Conservation (phyloP, 2,888 invertebrate genomes). For the Eupithecia vulgata region DNA sequence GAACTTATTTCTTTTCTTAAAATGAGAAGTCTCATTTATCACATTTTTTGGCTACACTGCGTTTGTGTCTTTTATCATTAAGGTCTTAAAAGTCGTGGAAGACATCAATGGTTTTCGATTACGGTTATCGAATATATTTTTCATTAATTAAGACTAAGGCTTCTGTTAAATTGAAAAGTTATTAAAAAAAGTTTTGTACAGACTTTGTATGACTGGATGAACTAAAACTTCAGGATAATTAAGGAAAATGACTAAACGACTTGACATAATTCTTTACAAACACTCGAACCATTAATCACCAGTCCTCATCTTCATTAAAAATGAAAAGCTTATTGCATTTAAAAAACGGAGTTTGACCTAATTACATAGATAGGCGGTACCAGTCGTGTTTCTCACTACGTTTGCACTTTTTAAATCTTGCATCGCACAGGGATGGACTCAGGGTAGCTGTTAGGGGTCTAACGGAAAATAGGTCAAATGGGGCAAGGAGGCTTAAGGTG, state of each 20-base stretch:
- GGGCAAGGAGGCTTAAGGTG: neutral
- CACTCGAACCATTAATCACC: conserved; percentile 11
- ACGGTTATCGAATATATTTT: too few species aligned
- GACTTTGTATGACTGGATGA: neutral
- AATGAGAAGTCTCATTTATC: too few species aligned
- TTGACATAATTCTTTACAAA: neutral
- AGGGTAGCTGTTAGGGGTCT: neutral
- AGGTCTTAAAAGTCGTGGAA: too few species aligned
- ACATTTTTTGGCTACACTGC: too few species aligned
- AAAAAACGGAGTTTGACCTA: conserved; percentile 32
- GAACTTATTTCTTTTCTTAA: too few species aligned
- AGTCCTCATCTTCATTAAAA: conserved; percentile 22
- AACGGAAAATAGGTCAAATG: neutral
- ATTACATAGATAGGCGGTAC: conserved; percentile 40
- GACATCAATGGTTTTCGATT: too few species aligned
- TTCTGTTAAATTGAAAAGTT: too few species aligned
- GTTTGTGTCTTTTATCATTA: too few species aligned
- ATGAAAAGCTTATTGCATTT: conserved; percentile 5
- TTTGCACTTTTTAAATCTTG: conserved; percentile 43
- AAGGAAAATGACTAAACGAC: neutral
- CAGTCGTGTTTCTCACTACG: conserved; percentile 38
- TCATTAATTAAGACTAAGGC: too few species aligned
- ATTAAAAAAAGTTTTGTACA: too few species aligned
- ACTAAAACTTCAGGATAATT: neutral
- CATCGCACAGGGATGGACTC: conserved; percentile 26